Percentiles rank a stretch among this genome's conserved stretches.
Conservation (phyloP, 2,888 invertebrate genomes). For the Erpobdella octoculata region DNA sequence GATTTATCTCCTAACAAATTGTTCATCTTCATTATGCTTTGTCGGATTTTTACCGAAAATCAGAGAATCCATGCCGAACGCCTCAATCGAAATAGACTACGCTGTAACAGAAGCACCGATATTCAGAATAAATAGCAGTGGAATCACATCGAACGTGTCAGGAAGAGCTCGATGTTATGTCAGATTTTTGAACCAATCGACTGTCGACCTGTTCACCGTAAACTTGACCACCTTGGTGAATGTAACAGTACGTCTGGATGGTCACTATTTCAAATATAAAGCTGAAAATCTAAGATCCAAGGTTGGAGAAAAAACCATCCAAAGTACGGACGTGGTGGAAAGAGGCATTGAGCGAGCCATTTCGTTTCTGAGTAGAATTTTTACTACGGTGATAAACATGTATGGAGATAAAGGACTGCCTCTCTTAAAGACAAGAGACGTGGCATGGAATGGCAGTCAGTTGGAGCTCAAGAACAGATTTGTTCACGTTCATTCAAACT, state of each 20-base stretch:
- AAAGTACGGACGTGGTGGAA: not conserved
- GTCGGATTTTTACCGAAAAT: conserved; percentile 4
- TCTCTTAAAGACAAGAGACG: not conserved
- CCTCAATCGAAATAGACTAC: conserved; percentile 5
- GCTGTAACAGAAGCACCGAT: not conserved
- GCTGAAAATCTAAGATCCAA: not conserved
- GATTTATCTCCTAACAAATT: too few species aligned
- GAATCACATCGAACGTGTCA: not conserved
- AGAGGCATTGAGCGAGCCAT: not conserved
- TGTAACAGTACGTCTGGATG: not conserved
- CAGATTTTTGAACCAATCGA: not conserved
- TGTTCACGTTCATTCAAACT: not conserved
- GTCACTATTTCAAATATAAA: not conserved
- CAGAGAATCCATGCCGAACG: not conserved
- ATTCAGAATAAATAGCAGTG: not conserved
- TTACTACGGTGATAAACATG: not conserved
- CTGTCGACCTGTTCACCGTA: conserved; percentile 16
- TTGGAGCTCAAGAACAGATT: not conserved
- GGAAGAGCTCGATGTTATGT: not conserved
- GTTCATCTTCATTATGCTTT: not conserved
- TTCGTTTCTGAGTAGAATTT: not conserved
- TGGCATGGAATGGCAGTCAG: not conserved
- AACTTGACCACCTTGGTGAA: not conserved
- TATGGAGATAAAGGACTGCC: conserved; percentile 8
- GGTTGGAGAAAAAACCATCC: not conserved